Evolutionary conservation across 2,797 vertebrate genomes (phyloP).

Genomic region (Triplophysa yarkandensis): DNA sequence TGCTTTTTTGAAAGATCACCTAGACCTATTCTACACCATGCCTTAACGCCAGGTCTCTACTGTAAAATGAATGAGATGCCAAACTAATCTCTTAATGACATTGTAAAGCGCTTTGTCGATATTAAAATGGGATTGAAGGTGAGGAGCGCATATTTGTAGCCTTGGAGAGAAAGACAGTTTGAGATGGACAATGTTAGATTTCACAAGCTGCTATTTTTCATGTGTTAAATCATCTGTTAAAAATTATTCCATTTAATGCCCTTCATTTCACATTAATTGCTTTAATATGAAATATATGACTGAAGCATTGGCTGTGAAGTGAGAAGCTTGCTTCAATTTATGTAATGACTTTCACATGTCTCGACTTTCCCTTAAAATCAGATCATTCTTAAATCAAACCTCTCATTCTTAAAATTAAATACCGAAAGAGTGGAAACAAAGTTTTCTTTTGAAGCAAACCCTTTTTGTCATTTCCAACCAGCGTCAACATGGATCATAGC

Average conservation of each 20-base stretch:
- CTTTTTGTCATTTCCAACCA: neutral
- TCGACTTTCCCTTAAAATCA: slow-evolving; percentile 66
- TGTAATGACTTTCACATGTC: slow-evolving; percentile 64
- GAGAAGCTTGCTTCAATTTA: slow-evolving; percentile 47
- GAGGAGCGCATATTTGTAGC: slow-evolving; percentile 26
- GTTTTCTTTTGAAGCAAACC: neutral
- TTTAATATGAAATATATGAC: slow-evolving; percentile 64
- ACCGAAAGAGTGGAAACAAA: slow-evolving; percentile 14
- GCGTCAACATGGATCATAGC: slow-evolving; percentile 31
- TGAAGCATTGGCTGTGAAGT: slow-evolving; percentile 56
- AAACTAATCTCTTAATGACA: slow-evolving; percentile 67
- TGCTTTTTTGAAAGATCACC: too few species aligned
- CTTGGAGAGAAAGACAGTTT: slow-evolving; percentile 22
- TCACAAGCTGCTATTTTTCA: slow-evolving; percentile 47
- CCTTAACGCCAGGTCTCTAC: slow-evolving; percentile 6
- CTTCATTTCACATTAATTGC: slow-evolving; percentile 60
- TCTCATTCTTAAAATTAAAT: slow-evolving; percentile 32
- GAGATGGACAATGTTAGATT: slow-evolving; percentile 45
- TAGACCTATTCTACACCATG: neutral
- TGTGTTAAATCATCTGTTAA: slow-evolving; percentile 43
- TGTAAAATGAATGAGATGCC: slow-evolving; percentile 3
- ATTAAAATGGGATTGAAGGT: slow-evolving; percentile 55
- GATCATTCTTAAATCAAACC: slow-evolving; percentile 45
- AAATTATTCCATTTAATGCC: slow-evolving; percentile 63
- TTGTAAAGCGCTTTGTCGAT: slow-evolving; percentile 63